Evolutionary conservation across 2,113 vertebrate genomes (phyloP).

Genomic region (Psettodes erumei): DNA sequence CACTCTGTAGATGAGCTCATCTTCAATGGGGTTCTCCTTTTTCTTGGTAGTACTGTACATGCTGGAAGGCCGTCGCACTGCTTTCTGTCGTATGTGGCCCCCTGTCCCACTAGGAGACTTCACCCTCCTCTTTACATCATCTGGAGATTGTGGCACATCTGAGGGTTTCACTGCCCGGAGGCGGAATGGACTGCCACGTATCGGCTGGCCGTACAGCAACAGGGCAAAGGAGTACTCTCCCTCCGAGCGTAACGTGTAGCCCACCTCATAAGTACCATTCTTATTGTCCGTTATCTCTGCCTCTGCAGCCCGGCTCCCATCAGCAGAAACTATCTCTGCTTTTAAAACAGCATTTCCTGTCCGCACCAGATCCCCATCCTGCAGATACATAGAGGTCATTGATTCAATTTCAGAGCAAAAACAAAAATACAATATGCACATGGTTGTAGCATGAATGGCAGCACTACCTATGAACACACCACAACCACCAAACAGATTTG

Average conservation of each 20-base stretch:
- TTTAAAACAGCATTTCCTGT: constrained; percentile 89
- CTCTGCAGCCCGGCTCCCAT: constrained; percentile 78
- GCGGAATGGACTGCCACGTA: constrained; percentile 92
- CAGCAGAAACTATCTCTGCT: constrained; percentile 84
- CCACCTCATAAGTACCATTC: constrained; percentile 95
- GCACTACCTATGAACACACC: constrained; percentile 1
- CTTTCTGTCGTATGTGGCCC: constrained; percentile 93
- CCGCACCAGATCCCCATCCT: constrained; percentile 91
- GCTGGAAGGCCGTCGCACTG: constrained; percentile 92
- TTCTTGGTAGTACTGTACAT: constrained; percentile 97
- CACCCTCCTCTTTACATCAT: constrained; percentile 93
- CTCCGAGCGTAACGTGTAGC: constrained; percentile 88
- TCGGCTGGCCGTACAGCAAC: constrained; percentile 90
- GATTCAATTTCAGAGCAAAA: constrained; percentile 8
- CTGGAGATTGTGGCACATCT: constrained; percentile 90
- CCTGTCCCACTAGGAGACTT: constrained; percentile 92
- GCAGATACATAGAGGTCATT: constrained; percentile 2
- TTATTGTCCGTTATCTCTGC: constrained; percentile 92
- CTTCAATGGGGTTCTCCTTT: constrained; percentile 89
- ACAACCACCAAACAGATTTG: constrained; percentile 1
- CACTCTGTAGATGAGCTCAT: constrained; percentile 90
- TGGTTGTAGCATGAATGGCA: neutral
- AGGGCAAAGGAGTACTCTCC: constrained; percentile 90
- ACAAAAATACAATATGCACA: neutral
- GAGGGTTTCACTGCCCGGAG: constrained; percentile 88